A percentile compares a stretch with the other conserved stretches of the same genome.
Evolutionary conservation across 1,140 invertebrate species (phyloP).

Genomic region (Neodiprion lecontei): DNA sequence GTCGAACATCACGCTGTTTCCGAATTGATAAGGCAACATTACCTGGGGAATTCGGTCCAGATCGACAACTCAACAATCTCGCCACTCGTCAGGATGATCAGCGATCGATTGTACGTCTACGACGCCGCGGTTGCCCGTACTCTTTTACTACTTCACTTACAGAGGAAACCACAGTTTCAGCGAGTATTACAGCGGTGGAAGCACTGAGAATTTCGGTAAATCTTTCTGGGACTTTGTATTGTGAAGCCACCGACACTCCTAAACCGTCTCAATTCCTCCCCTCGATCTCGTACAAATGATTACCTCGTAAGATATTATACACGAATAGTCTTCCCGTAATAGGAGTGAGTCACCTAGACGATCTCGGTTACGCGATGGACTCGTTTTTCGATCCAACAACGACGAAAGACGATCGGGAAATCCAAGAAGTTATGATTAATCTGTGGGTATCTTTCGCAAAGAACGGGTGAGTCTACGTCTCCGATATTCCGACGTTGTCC

Average conservation of each 20-base stretch:
- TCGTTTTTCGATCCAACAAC: slow-evolving; percentile 41
- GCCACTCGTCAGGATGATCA: slow-evolving; percentile 56
- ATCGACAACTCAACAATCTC: slow-evolving; percentile 44
- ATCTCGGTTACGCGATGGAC: slow-evolving; percentile 57
- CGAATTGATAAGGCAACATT: slow-evolving; percentile 64
- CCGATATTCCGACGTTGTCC: slow-evolving; percentile 4
- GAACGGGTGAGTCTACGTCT: slow-evolving; percentile 1
- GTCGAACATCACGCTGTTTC: slow-evolving; percentile 55
- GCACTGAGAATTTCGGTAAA: slow-evolving; percentile 63
- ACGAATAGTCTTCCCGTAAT: slow-evolving; percentile 21
- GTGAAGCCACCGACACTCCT: slow-evolving; percentile 9
- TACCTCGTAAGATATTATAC: background rate
- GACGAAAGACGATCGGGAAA: slow-evolving; percentile 56
- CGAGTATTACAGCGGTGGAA: slow-evolving; percentile 52
- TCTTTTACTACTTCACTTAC: slow-evolving; percentile 67
- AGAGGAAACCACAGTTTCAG: slow-evolving; percentile 62
- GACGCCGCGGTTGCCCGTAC: slow-evolving; percentile 66
- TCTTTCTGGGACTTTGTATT: slow-evolving; percentile 21
- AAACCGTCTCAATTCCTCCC: background rate
- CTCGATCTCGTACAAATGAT: slow-evolving; percentile 1
- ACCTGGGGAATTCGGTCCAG: slow-evolving; percentile 58
- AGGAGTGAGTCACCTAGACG: slow-evolving; percentile 71
- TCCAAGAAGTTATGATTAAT: slow-evolving; percentile 62
- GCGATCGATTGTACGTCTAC: slow-evolving; percentile 65
- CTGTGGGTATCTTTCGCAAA: slow-evolving; percentile 61